Evolutionary conservation across 2,797 vertebrate genomes (phyloP).

Genomic region (Taenioides sp.): DNA sequence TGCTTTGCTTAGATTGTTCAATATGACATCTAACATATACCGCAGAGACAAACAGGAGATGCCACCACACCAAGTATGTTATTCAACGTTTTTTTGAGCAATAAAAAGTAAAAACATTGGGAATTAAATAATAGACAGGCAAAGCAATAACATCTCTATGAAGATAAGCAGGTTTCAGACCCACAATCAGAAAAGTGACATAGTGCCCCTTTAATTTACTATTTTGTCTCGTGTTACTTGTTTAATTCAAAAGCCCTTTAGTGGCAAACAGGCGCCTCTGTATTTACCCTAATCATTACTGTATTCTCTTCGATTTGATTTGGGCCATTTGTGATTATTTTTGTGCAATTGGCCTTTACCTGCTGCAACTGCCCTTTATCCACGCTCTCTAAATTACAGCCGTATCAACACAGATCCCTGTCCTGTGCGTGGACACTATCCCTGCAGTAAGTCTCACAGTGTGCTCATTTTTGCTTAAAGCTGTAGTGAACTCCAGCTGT

Average conservation of each 20-base stretch:
- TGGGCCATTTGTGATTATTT: constrained; percentile 15
- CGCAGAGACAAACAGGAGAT: no score
- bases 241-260: background rate
- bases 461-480: constrained; percentile 33
- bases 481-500: constrained; percentile 37
- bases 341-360: constrained; percentile 28
- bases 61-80: no score
- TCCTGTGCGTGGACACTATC: constrained; percentile 29
- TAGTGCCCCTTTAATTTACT: background rate
- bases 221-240: background rate
- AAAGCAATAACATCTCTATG: no score
- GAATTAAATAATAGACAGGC: no score
- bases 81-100: no score
- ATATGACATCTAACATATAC: no score
- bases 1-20: no score
- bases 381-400: constrained; percentile 23
- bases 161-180: no score
- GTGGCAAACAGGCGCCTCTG: background rate
- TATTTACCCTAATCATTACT: constrained; percentile 15
- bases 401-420: constrained; percentile 11
- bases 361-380: constrained; percentile 28
- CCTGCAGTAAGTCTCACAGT: constrained; percentile 54
- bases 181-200: no score
- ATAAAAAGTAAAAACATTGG: no score
- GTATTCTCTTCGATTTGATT: constrained; percentile 17